Base-by-base conservation (phyloP, 2,797 vertebrate species). In the Acanthurus leucopareius region DNA sequence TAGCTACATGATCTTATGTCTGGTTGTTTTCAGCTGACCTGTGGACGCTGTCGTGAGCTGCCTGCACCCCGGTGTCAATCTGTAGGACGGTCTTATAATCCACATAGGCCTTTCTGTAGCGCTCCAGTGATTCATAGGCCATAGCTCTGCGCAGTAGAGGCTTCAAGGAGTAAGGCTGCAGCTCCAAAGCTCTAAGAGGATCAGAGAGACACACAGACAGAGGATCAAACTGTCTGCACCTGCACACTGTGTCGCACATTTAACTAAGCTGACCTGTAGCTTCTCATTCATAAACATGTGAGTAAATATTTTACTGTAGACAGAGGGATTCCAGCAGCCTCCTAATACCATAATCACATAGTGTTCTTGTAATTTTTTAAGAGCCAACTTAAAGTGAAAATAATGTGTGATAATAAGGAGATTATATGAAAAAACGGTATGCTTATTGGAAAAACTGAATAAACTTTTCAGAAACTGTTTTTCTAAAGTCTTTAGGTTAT, bases 21-120 rank as follows among this genome's bases (percentile, higher is more conserved):
- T 22, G 3, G 40, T 59, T 22, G 52, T 42, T 19, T 52, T 49
- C 25, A 25, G 66, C 83, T 85, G 80, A 95, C 95, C 95, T 95
- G 93, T 95, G 97, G 82, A 96, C 91, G 73, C 97, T 96, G 84
- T 98, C 97, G 0, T 96, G 96, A 75, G 98, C 98, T 7, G 95
- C 91, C 65, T 97, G 97, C 77, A 98, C 93, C 25, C 95, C 93
- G 54, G 92, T 95, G 88, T 99, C 97, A 51, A 99, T 95, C 91
- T 99, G 97, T 49, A 99, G 92, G 48, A 96, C 95, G 0, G 96
- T 98, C 90, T 98, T 99, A 83, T 97, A 99, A 94, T 99, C 98
- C 86, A 97, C 90, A 1, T 99, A 99, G 8, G 98, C 98, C 77
- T 95, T 96, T 19, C 89, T 93, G 89, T 98, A 99, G 15, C 96